phyloP scores from a whole-genome alignment of 1,140 invertebrate species.

The Halotydeus destructor region DNA sequence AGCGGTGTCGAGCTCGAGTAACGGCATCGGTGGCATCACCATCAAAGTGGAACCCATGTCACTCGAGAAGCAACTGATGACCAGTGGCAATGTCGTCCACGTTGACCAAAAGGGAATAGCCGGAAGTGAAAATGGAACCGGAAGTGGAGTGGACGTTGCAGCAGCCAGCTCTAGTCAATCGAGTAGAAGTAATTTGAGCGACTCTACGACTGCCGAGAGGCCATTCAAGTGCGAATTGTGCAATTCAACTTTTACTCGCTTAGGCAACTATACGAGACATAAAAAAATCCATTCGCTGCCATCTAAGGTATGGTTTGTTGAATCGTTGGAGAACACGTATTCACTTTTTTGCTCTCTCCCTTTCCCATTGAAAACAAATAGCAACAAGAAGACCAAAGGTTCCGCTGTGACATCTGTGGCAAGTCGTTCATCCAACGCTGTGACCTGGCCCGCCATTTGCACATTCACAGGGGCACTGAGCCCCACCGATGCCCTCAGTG shows the following conservation, averaged over 20 bases:
- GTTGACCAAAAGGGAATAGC: no score
- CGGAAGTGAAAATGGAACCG: no score
- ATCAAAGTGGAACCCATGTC: not conserved
- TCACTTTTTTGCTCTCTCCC: no score
- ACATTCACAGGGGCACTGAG: slow-evolving; percentile 23
- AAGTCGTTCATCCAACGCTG: slow-evolving; percentile 23
- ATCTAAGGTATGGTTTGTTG: slow-evolving; percentile 12
- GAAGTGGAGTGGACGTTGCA: no score
- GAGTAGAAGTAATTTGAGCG: no score
- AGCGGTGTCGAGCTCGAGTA: not conserved
- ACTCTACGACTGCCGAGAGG: no score
- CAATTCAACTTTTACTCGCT: slow-evolving; percentile 21
- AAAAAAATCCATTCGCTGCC: slow-evolving; percentile 18
- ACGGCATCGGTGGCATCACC: not conserved
- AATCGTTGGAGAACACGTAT: not conserved
- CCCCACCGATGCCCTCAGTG: slow-evolving; percentile 22
- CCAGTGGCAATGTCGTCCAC: no score
- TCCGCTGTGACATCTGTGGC: slow-evolving; percentile 21
- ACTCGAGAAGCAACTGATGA: no score
- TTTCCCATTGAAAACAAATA: not conserved
- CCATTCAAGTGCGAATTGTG: slow-evolving; percentile 30
- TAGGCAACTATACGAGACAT: slow-evolving; percentile 18
- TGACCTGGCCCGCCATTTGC: slow-evolving; percentile 23
- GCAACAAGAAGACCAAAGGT: slow-evolving; percentile 17
- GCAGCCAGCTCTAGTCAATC: no score